Conservation (phyloP, 2,888 invertebrate genomes). For the Nomada fucata region DNA sequence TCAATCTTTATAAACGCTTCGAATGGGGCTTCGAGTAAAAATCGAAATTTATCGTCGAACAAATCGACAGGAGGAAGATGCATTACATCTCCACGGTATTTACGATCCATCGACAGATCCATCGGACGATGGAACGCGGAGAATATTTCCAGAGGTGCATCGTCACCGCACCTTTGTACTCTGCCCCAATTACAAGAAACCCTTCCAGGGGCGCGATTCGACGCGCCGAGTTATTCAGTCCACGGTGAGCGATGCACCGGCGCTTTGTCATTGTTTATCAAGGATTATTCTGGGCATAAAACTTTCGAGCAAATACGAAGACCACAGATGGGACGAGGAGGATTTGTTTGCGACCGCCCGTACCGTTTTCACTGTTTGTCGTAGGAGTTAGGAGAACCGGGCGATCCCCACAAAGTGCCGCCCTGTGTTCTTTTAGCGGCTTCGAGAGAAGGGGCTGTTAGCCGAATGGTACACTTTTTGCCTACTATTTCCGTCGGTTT, state of each 20-base stretch:
- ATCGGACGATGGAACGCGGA: not conserved
- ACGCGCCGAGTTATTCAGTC: conserved; percentile 24
- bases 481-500: conserved; percentile 59
- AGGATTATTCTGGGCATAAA: conserved; percentile 41
- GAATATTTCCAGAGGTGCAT: conserved; percentile 23
- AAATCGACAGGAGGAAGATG: conserved; percentile 11
- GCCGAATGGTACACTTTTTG: conserved; percentile 59
- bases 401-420: conserved; percentile 64
- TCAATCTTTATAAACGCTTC: not conserved
- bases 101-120: conserved; percentile 5
- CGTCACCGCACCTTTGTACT: conserved; percentile 45
- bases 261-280: conserved; percentile 63
- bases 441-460: conserved; percentile 36
- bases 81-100: not conserved
- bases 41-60: not conserved
- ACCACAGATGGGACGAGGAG: not conserved
- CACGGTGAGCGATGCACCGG: conserved; percentile 22
- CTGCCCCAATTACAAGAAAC: conserved; percentile 52
- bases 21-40: not conserved
- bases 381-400: conserved; percentile 76
- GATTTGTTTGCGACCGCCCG: conserved; percentile 77
- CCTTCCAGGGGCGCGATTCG: conserved; percentile 27
- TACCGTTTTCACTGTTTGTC: conserved; percentile 75
- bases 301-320: not conserved
- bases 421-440: conserved; percentile 23